Percentiles rank a stretch among this genome's conserved stretches.
Evolutionary conservation across 2,113 vertebrate genomes (phyloP).

Genomic region (Hippocampus zosterae): DNA sequence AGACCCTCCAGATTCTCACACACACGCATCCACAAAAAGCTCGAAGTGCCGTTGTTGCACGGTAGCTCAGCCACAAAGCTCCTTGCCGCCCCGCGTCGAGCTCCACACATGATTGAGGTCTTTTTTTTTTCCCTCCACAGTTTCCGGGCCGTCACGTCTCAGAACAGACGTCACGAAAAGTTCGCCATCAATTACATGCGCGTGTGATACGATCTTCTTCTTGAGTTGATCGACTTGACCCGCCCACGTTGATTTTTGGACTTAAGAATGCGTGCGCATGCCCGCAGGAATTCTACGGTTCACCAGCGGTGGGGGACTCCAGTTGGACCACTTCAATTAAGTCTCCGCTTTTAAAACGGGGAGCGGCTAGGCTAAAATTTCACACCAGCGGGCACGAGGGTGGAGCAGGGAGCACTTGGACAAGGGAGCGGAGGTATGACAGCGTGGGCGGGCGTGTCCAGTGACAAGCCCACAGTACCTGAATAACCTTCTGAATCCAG

Average conservation of each 20-base stretch:
- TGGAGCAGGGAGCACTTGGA: too few species aligned
- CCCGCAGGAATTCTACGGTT: not conserved
- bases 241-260: not conserved
- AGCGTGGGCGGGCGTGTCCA: too few species aligned
- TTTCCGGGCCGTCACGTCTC: not conserved
- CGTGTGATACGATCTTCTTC: not conserved
- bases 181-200: not conserved
- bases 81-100: not conserved
- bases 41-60: not conserved
- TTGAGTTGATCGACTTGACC: not conserved
- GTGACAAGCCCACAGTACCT: too few species aligned
- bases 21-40: not conserved
- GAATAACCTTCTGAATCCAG: too few species aligned
- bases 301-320: too few species aligned
- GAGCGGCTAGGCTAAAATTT: not conserved
- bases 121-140: not conserved
- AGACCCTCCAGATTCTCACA: not conserved
- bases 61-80: constrained; percentile 17
- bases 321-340: too few species aligned
- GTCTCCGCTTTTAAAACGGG: too few species aligned
- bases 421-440: too few species aligned
- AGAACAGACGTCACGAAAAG: not conserved
- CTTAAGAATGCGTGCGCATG: not conserved
- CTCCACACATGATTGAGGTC: constrained; percentile 10
- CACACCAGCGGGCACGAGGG: too few species aligned